These are phyloP conservation scores for Drosophila koepferae DNA, from an alignment of 2,888 invertebrate genomes.

Conservation along the genomic window DNA sequence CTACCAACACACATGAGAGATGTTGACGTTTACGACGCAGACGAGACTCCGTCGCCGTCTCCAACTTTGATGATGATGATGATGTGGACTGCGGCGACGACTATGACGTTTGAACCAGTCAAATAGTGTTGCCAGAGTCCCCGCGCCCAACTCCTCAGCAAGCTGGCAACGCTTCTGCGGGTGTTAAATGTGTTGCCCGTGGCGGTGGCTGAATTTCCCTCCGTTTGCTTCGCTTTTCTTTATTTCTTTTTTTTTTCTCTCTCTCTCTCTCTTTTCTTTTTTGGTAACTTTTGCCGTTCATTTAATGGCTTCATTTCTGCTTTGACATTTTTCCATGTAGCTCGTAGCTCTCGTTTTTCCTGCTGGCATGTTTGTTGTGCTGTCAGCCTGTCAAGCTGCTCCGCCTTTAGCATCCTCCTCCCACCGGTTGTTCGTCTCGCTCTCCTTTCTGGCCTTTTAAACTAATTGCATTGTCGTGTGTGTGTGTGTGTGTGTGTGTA, in stretches of 20 bases:
- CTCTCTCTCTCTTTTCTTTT: slow-evolving; percentile 15
- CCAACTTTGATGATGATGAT: slow-evolving; percentile 54
- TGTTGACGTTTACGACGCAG: slow-evolving; percentile 72
- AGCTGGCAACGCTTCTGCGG: slow-evolving; percentile 51
- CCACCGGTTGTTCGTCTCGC: slow-evolving; percentile 6
- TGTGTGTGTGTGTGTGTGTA: slow-evolving; percentile 31
- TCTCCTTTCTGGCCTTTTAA: slow-evolving; percentile 70
- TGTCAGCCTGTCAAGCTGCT: slow-evolving; percentile 70
- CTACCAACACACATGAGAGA: slow-evolving; percentile 53
- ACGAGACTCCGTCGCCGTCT: slow-evolving; percentile 37
- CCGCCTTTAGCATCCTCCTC: slow-evolving; percentile 7
- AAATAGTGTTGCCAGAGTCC: slow-evolving; percentile 45
- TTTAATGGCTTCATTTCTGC: slow-evolving; percentile 80
- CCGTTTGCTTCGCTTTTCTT: slow-evolving; percentile 39
- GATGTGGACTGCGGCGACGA: slow-evolving; percentile 56
- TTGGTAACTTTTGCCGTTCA: slow-evolving; percentile 74
- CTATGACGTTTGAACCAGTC: slow-evolving; percentile 63
- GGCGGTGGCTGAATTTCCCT: slow-evolving; percentile 50
- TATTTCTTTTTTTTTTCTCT: slow-evolving; percentile 17
- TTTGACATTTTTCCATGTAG: slow-evolving; percentile 75
- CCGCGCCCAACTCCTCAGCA: not conserved
- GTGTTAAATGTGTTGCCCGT: slow-evolving; percentile 74
- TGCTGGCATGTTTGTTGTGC: slow-evolving; percentile 65
- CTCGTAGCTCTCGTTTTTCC: slow-evolving; percentile 55
- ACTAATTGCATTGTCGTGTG: slow-evolving; percentile 73